phyloP scores from a whole-genome alignment of 2,113 vertebrate species.

The Parus major region DNA sequence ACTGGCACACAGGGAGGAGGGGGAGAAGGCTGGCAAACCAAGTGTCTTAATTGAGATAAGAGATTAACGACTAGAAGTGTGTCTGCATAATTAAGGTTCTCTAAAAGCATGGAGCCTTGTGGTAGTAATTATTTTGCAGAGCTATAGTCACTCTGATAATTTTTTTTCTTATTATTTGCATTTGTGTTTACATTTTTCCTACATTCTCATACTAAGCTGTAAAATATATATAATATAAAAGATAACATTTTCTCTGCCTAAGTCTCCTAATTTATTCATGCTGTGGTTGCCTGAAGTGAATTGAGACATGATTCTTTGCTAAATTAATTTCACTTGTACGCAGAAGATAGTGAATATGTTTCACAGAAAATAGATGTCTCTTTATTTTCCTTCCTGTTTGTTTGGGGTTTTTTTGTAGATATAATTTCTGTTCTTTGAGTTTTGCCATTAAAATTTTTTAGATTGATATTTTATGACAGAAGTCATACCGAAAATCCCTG shows the following conservation, averaged over 20 bases:
- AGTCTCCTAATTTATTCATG: background rate
- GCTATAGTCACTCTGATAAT: background rate
- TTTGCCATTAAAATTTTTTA: constrained; percentile 1
- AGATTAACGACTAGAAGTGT: background rate
- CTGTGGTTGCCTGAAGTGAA: background rate
- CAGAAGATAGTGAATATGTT: background rate
- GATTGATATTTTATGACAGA: background rate
- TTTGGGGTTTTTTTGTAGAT: background rate
- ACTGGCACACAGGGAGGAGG: background rate
- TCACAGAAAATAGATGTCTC: background rate
- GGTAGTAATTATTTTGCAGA: background rate
- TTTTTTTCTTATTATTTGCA: background rate
- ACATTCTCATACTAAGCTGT: background rate
- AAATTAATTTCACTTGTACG: background rate
- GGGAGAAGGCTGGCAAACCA: background rate
- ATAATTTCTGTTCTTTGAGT: background rate
- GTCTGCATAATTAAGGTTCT: background rate
- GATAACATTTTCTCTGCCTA: background rate
- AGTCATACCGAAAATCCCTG: background rate
- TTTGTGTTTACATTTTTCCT: background rate
- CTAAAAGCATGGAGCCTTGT: background rate
- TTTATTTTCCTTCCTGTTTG: background rate
- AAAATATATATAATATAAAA: background rate
- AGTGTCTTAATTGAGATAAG: background rate
- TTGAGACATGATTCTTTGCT: background rate